Conservation (phyloP, 2,797 vertebrate species). For the Gymnodraco acuticeps region DNA sequence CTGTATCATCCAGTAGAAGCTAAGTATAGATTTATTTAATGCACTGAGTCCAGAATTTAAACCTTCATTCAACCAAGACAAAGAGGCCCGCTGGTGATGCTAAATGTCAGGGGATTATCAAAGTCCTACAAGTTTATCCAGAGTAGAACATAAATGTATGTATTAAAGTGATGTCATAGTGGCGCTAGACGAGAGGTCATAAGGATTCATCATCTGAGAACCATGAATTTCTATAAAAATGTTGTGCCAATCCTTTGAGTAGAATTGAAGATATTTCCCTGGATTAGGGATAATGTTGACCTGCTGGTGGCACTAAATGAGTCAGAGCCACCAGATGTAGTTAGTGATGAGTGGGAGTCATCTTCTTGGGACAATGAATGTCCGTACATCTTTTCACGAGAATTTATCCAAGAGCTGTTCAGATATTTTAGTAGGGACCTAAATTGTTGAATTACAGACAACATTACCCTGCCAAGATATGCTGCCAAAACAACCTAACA, state of each 20-base stretch:
- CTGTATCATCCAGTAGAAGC: background rate
- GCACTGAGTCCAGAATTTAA: background rate
- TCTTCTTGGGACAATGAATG: background rate
- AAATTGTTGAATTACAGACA: background rate
- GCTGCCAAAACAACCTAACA: background rate
- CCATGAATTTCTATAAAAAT: background rate
- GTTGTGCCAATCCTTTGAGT: background rate
- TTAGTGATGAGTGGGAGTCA: background rate
- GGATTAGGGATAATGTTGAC: background rate
- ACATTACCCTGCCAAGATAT: background rate
- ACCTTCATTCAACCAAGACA: slow-evolving; percentile 3
- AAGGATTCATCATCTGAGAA: background rate
- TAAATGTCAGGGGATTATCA: background rate
- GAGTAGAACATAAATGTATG: background rate
- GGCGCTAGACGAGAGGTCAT: background rate
- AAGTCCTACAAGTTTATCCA: background rate
- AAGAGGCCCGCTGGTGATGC: background rate
- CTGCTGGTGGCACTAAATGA: background rate
- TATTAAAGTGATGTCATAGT: background rate
- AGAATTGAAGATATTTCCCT: background rate
- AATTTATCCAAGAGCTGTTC: background rate
- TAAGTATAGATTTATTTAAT: slow-evolving; percentile 2
- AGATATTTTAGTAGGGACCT: slow-evolving; percentile 9
- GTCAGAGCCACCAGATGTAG: too few relatives aligned
- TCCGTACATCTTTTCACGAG: background rate